A percentile compares a stretch with the other conserved stretches of the same genome.
Evolutionary conservation across 23 tunicate genomes (phyloP).

Genomic region (Botrylloides violaceus): DNA sequence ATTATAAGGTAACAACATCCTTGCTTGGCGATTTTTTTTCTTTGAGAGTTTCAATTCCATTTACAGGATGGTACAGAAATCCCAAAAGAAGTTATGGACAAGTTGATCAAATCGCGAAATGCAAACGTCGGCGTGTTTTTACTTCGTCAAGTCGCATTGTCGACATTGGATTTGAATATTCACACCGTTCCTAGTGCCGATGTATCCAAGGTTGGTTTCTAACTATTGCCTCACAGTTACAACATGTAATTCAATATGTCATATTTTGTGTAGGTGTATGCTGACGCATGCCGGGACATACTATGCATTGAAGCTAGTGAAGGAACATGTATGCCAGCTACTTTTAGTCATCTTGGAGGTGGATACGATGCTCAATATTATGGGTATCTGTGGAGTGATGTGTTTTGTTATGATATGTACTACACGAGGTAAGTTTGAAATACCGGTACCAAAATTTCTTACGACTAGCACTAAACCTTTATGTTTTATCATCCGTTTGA

Average conservation of each 20-base stretch:
- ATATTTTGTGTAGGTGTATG: conserved; percentile 73
- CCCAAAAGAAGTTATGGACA: conserved; percentile 52
- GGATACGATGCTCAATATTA: conserved; percentile 96
- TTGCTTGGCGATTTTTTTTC: background rate
- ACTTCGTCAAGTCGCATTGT: conserved; percentile 64
- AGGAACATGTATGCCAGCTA: conserved; percentile 88
- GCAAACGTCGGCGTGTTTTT: conserved; percentile 84
- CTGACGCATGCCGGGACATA: conserved; percentile 43
- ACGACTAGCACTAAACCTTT: too few species aligned
- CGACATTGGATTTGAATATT: conserved; percentile 65
- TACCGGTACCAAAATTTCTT: too few species aligned
- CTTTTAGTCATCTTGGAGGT: conserved; percentile 87
- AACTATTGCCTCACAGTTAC: background rate
- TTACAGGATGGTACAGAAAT: conserved; percentile 47
- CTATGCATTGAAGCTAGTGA: conserved; percentile 58
- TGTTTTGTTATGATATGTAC: conserved; percentile 90
- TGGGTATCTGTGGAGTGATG: conserved; percentile 95
- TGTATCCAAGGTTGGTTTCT: conserved; percentile 28
- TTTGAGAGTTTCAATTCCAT: background rate
- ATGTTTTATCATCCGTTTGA: too few species aligned
- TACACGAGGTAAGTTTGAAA: conserved; percentile 44
- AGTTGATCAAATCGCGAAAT: conserved; percentile 60
- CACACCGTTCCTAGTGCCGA: conserved; percentile 46
- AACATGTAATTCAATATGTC: background rate
- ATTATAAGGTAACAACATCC: conserved; percentile 69